These are phyloP conservation scores for Aelia acuminata DNA, from an alignment of 2,888 invertebrate genomes.

Conservation along the genomic window DNA sequence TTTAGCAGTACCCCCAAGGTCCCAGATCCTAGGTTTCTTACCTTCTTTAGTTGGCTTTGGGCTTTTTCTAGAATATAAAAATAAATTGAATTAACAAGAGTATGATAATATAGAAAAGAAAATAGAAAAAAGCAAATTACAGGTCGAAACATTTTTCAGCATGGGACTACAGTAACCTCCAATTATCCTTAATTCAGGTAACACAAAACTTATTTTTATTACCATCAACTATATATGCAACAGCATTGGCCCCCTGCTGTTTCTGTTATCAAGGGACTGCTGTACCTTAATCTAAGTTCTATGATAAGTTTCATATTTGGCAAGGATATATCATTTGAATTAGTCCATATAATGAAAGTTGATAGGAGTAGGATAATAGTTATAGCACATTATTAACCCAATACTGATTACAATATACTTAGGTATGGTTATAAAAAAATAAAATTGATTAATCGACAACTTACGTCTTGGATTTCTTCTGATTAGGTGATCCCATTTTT, in stretches of 20 bases:
- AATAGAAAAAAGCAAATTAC: no score
- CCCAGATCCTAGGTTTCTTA: slow-evolving; percentile 93
- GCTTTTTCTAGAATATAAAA: slow-evolving; percentile 70
- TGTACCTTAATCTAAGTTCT: no score
- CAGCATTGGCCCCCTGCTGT: background rate
- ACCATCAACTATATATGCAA: no score
- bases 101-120: no score
- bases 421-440: background rate
- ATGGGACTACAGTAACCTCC: no score
- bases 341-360: no score
- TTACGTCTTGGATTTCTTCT: slow-evolving; percentile 78
- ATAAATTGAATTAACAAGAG: slow-evolving; percentile 51
- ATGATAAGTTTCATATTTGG: background rate
- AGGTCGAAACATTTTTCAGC: no score
- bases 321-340: no score
- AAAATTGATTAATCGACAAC: slow-evolving; percentile 63
- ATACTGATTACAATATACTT: background rate
- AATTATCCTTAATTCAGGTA: no score
- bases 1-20: slow-evolving; percentile 82
- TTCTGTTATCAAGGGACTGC: background rate
- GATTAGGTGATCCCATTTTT: slow-evolving; percentile 74
- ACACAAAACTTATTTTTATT: no score
- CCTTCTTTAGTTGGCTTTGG: slow-evolving; percentile 78
- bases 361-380: no score
- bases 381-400: background rate